Percentiles rank a stretch among this genome's conserved stretches.
Evolutionary conservation across 1,140 invertebrate genomes (phyloP).

Genomic region (Planococcus citri): DNA sequence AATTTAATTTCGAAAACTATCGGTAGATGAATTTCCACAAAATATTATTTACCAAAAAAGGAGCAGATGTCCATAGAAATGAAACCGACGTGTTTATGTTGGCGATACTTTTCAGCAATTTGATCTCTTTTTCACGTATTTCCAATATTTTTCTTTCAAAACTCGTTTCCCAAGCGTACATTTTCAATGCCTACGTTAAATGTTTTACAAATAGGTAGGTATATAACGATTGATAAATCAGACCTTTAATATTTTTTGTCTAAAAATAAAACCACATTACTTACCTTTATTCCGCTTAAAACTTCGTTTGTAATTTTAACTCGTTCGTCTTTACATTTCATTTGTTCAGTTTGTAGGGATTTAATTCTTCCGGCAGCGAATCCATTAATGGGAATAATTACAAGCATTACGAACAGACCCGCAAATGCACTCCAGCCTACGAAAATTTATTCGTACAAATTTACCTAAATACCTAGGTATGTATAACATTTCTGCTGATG

Average conservation of each 20-base stretch:
- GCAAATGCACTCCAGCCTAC: slow-evolving; percentile 70
- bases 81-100: slow-evolving; percentile 82
- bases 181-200: slow-evolving; percentile 53
- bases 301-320: slow-evolving; percentile 93
- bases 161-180: slow-evolving; percentile 83
- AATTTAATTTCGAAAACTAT: slow-evolving; percentile 16
- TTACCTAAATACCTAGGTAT: no score
- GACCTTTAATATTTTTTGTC: no score
- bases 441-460: no score
- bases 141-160: slow-evolving; percentile 72
- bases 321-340: slow-evolving; percentile 82
- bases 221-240: no score
- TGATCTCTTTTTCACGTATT: slow-evolving; percentile 70
- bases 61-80: slow-evolving; percentile 90
- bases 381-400: slow-evolving; percentile 81
- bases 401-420: slow-evolving; percentile 80
- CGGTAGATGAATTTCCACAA: neutral
- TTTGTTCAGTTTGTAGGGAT: slow-evolving; percentile 68
- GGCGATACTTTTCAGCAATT: slow-evolving; percentile 66
- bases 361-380: slow-evolving; percentile 72
- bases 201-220: no score
- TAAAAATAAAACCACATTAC: no score
- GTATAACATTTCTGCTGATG: no score
- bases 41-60: slow-evolving; percentile 61
- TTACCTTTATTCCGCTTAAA: slow-evolving; percentile 81